Evolutionary conservation across 2,888 invertebrate genomes (phyloP), one percentile per base, ranked within the genome.

Genomic region (Metopia argyrocephala): DNA sequence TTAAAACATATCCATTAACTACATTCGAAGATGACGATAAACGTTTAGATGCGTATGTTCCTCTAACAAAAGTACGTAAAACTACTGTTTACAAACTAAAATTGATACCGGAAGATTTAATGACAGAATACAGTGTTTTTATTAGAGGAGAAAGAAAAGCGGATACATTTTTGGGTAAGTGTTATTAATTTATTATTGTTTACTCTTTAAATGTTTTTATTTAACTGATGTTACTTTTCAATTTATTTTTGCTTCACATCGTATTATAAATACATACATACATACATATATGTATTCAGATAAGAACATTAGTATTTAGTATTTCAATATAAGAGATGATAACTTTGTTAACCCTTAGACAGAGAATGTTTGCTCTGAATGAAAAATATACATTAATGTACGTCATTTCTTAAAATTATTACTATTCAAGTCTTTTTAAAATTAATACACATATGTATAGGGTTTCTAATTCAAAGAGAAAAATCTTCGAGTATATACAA

Each of bases 111-210:
- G 85, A 87, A 70, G 73, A 83, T 27, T 46, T 78, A 18, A 79
- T 85, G 1, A 69, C 80, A 3, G 82, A 85, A 46, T 90, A 89
- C 82, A 87, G 85, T 76, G 89, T 90, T 20, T 88, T 88, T 68
- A 85, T 89, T 46, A 84, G 88, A 76, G 89, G 89, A 70, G 89
- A 89, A 76, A 87, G 89, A n/a, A 89, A 89, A 83, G 86, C 89
- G 27, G 89, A 89, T 84, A 81, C 86, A 62, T 89, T 89, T 83
- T 83, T 89, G 50, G 87, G 89, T 89, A 79, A 89, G 89, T 85
- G 56, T 48, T 38, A 52, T 52, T n/a, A 3, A 52, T 25, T 62
- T 71, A 15, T 15, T 27, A 15, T 18, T 76, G 65, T 74, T 73
- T 70, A 28, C 66, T 56, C 61, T 70, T 66, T 38, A 56, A 66